phyloP scores from a whole-genome alignment of 2,888 invertebrate species.

The Yponomeuta sedellus region DNA sequence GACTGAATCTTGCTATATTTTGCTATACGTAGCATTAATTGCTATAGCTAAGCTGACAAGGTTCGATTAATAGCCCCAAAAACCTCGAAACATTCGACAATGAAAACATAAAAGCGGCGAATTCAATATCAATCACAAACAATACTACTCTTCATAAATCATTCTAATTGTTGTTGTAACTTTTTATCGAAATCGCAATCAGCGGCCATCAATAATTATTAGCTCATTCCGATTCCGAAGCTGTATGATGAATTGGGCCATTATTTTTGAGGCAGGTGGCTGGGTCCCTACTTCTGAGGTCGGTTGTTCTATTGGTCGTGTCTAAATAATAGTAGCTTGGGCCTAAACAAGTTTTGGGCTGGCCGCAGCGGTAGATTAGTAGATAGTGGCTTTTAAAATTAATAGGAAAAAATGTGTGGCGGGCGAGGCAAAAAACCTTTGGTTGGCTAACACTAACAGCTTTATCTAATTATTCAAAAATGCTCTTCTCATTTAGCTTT shows the following conservation, averaged over 20 bases:
- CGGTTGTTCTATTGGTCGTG: neutral
- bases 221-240: neutral
- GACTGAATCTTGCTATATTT: too few species aligned
- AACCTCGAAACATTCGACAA: constrained; percentile 29
- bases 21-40: too few species aligned
- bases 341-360: neutral
- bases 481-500: neutral
- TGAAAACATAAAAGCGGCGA: constrained; percentile 19
- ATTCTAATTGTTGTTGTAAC: neutral
- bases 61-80: too few species aligned
- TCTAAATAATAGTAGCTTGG: neutral
- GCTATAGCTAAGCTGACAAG: too few species aligned
- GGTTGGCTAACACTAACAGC: neutral
- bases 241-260: neutral
- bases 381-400: neutral
- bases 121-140: neutral
- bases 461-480: neutral
- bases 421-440: neutral
- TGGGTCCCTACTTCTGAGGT: neutral
- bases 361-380: neutral
- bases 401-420: neutral
- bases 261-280: neutral
- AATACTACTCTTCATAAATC: neutral
- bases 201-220: neutral
- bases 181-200: neutral